Percentiles rank a stretch among this genome's conserved stretches.
Evolutionary conservation across 2,797 vertebrate genomes (phyloP).

Genomic region (Clarias pachynema): DNA sequence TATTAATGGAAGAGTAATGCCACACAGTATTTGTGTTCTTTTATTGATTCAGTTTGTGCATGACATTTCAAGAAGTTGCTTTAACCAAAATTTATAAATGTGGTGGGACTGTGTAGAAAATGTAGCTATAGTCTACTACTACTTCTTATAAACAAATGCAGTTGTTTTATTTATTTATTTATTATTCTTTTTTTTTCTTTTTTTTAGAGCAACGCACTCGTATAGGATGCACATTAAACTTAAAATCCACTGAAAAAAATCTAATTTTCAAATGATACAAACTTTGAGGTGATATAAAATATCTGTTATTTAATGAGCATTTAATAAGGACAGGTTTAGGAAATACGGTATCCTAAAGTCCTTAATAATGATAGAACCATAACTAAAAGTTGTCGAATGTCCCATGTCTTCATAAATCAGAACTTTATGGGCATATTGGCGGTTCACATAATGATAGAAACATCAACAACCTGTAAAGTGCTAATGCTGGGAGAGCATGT

Average conservation of each 20-base stretch:
- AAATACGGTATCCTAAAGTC: background rate
- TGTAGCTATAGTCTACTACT: background rate
- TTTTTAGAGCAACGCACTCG: background rate
- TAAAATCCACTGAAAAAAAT: background rate
- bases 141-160: background rate
- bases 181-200: background rate
- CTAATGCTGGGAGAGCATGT: background rate
- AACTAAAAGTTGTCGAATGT: background rate
- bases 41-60: background rate
- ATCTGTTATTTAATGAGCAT: background rate
- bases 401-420: background rate
- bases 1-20: background rate
- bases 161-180: no score
- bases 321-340: background rate
- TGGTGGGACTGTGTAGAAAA: background rate
- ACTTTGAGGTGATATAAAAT: background rate
- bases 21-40: background rate
- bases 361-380: no score
- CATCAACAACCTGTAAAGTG: background rate
- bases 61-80: background rate
- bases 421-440: background rate
- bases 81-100: background rate
- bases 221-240: background rate
- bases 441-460: background rate
- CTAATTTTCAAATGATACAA: background rate